A percentile compares a stretch with the other conserved stretches of the same genome.
Conservation (phyloP, 2,888 invertebrate genomes). For the Drosophila prolongata region DNA sequence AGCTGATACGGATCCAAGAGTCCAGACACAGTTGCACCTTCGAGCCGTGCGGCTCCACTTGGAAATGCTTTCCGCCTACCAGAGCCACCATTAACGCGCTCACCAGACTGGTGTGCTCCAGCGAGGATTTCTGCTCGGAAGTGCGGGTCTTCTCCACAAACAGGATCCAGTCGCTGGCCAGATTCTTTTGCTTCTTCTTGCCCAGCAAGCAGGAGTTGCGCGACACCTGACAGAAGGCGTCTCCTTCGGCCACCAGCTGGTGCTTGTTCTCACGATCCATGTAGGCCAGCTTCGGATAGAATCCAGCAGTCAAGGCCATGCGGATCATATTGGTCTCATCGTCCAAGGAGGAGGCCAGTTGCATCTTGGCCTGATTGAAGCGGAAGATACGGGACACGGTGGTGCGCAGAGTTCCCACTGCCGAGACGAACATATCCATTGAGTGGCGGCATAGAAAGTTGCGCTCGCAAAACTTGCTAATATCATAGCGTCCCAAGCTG, state of each 20-base stretch:
- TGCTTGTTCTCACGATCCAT: conserved; percentile 87
- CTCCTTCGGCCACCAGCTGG: conserved; percentile 88
- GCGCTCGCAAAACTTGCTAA: conserved; percentile 63
- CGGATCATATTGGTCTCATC: conserved; percentile 93
- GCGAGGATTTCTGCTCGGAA: conserved; percentile 87
- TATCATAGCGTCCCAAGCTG: conserved; percentile 85
- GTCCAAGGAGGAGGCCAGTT: conserved; percentile 41
- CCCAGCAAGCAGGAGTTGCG: conserved; percentile 86
- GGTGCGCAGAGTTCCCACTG: conserved; percentile 92
- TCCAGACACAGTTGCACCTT: conserved; percentile 23
- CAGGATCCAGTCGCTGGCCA: conserved; percentile 92
- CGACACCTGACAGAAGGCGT: conserved; percentile 86
- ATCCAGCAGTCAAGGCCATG: conserved; percentile 93
- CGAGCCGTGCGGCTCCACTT: background rate
- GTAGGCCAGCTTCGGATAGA: conserved; percentile 94
- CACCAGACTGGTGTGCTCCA: conserved; percentile 92
- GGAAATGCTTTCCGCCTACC: conserved; percentile 84
- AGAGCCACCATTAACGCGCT: conserved; percentile 92
- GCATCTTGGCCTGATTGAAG: conserved; percentile 88
- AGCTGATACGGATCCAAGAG: conserved; percentile 23
- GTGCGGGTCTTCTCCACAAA: conserved; percentile 93
- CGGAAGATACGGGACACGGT: conserved; percentile 88
- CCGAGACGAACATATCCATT: conserved; percentile 95
- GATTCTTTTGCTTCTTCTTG: conserved; percentile 57
- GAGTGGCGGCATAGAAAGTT: conserved; percentile 85